phyloP scores from a whole-genome alignment of 2,113 vertebrate species.

The Nannospalax galili region DNA sequence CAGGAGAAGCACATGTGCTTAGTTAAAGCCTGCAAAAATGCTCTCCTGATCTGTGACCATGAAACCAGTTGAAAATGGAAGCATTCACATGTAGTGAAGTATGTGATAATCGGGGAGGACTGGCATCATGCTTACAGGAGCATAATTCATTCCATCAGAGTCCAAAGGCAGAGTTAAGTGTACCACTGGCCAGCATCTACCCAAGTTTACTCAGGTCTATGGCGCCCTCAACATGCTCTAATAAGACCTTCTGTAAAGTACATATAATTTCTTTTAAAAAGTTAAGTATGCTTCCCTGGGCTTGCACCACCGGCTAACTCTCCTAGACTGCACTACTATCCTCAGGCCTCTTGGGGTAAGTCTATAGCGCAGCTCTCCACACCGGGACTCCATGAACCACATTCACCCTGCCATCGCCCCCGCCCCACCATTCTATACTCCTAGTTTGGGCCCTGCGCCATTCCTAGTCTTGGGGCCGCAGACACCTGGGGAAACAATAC shows the following conservation, averaged over 20 bases:
- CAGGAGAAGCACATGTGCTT: background rate
- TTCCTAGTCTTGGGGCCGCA: too few relatives aligned
- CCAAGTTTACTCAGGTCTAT: too few relatives aligned
- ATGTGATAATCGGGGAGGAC: background rate
- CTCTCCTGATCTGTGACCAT: constrained; percentile 22
- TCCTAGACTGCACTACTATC: too few relatives aligned
- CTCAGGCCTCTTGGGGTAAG: too few relatives aligned
- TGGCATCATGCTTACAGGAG: background rate
- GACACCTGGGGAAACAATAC: too few relatives aligned
- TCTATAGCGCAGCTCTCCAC: too few relatives aligned
- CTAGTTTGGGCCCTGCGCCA: too few relatives aligned
- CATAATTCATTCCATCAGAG: background rate
- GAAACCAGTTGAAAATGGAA: constrained; percentile 16
- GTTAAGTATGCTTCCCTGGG: background rate
- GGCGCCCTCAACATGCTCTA: background rate
- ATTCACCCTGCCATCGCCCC: too few relatives aligned
- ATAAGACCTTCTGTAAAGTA: background rate
- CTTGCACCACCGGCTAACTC: too few relatives aligned
- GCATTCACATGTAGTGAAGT: background rate
- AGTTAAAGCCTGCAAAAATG: background rate
- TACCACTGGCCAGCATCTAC: rapidly evolving
- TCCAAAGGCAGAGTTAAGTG: background rate
- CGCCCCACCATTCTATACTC: too few relatives aligned
- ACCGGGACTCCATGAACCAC: too few relatives aligned
- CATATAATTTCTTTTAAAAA: background rate